Percentiles rank a stretch among this genome's conserved stretches.
These are phyloP conservation scores for Pyrrhosoma nymphula DNA, from an alignment of 2,888 invertebrate genomes.

Conservation along the genomic window DNA sequence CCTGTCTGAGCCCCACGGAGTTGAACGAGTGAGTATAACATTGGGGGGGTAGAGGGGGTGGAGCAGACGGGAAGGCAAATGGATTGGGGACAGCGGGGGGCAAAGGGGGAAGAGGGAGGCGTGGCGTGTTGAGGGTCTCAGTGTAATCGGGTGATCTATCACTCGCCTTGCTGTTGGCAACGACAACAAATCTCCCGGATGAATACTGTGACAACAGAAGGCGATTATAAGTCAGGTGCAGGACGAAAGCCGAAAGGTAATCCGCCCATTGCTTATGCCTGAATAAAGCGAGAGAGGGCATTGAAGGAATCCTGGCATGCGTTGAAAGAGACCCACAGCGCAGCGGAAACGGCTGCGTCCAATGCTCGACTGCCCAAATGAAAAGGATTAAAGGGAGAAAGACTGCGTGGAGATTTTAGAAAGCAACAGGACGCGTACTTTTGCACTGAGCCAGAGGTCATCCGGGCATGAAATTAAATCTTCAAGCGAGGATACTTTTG, in stretches of 20 bases:
- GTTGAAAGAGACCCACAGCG: background rate
- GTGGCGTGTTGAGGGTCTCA: background rate
- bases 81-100: background rate
- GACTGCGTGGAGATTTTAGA: too few relatives aligned
- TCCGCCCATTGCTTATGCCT: background rate
- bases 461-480: too few relatives aligned
- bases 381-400: too few relatives aligned
- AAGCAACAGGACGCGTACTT: too few relatives aligned
- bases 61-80: too few relatives aligned
- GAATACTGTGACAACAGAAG: background rate
- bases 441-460: too few relatives aligned
- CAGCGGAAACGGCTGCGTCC: too few relatives aligned
- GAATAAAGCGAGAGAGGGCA: background rate
- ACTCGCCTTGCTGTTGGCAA: background rate
- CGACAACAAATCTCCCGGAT: background rate
- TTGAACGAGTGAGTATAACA: too few relatives aligned
- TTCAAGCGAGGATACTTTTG: too few relatives aligned
- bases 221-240: constrained; percentile 9
- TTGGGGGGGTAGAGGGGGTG: too few relatives aligned
- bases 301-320: background rate
- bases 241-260: constrained; percentile 9
- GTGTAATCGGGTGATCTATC: constrained; percentile 6
- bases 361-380: too few relatives aligned
- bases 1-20: too few relatives aligned
- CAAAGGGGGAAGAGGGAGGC: background rate